Conservation (phyloP, 2,888 invertebrate genomes). For the Eustalomyia histrio region DNA sequence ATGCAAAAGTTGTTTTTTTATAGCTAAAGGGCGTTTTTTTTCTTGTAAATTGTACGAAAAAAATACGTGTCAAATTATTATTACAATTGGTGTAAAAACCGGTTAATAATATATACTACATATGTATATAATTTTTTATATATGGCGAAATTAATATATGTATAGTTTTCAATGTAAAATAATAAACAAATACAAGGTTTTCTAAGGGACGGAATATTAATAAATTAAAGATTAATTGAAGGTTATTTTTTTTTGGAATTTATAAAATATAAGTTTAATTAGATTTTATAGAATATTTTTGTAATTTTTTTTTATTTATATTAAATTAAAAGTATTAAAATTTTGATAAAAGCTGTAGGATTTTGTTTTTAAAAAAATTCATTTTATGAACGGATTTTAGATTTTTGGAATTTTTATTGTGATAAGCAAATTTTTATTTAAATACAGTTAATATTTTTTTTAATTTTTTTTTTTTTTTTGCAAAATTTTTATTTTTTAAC, state of each 20-base stretch:
- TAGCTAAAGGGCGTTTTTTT: slow-evolving; percentile 55
- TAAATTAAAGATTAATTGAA: slow-evolving; percentile 35
- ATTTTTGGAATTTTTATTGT: too few relatives aligned
- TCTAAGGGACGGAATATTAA: slow-evolving; percentile 47
- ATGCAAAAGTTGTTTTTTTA: slow-evolving; percentile 54
- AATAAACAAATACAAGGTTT: slow-evolving; percentile 57
- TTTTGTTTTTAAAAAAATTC: too few relatives aligned
- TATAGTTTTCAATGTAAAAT: slow-evolving; percentile 40
- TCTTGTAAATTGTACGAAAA: slow-evolving; percentile 15
- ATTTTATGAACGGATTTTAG: too few relatives aligned
- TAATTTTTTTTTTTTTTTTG: background rate
- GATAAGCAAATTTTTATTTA: too few relatives aligned
- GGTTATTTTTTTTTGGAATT: slow-evolving; percentile 25
- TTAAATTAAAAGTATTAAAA: too few relatives aligned
- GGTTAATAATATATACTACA: slow-evolving; percentile 32
- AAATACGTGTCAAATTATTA: slow-evolving; percentile 60
- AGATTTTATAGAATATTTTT: too few relatives aligned
- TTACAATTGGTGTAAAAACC: slow-evolving; percentile 37
- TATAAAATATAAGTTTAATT: too few relatives aligned
- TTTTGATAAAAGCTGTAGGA: too few relatives aligned
- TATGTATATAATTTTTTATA: background rate
- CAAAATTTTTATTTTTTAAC: slow-evolving; percentile 16
- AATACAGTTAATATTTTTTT: background rate
- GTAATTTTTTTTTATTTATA: too few relatives aligned
- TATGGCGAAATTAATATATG: slow-evolving; percentile 51